These are phyloP conservation scores for Nipponacmea schrenckii DNA, from an alignment of 2,888 invertebrate genomes.

Conservation along the genomic window DNA sequence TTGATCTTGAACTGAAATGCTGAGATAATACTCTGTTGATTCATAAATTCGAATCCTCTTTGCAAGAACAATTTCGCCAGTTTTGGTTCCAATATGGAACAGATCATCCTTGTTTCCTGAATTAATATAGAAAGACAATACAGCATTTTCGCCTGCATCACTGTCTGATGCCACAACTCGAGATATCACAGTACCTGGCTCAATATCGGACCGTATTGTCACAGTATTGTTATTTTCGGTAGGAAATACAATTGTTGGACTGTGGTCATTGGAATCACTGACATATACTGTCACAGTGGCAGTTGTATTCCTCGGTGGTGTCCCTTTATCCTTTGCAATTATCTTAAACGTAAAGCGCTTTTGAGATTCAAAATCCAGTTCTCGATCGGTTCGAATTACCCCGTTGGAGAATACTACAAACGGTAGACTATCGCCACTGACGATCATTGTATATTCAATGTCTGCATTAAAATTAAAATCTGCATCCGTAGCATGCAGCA, in stretches of 20 bases:
- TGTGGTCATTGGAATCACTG: constrained; percentile 57
- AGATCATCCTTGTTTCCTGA: constrained; percentile 38
- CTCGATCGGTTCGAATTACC: constrained; percentile 37
- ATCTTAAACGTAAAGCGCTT: constrained; percentile 46
- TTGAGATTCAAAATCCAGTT: constrained; percentile 48
- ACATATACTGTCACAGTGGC: constrained; percentile 48
- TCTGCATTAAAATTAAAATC: constrained; percentile 50
- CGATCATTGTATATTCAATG: constrained; percentile 21
- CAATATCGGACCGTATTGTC: constrained; percentile 28
- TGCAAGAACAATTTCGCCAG: constrained; percentile 44
- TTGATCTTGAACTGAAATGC: constrained; percentile 46
- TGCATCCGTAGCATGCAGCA: constrained; percentile 44
- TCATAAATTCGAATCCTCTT: constrained; percentile 30
- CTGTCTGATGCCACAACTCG: constrained; percentile 42
- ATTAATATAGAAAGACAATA: constrained; percentile 43
- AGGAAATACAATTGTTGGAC: constrained; percentile 52
- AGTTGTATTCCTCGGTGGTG: constrained; percentile 43
- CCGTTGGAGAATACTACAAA: constrained; percentile 48
- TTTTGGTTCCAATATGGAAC: constrained; percentile 37
- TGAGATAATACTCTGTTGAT: constrained; percentile 37
- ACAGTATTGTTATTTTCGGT: constrained; percentile 43
- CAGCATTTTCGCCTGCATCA: constrained; percentile 47
- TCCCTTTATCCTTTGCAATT: constrained; percentile 51
- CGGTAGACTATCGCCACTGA: constrained; percentile 30
- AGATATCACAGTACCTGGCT: constrained; percentile 35